Base-by-base conservation (phyloP, 1,140 invertebrate genomes). In the Diorhabda elongata region DNA sequence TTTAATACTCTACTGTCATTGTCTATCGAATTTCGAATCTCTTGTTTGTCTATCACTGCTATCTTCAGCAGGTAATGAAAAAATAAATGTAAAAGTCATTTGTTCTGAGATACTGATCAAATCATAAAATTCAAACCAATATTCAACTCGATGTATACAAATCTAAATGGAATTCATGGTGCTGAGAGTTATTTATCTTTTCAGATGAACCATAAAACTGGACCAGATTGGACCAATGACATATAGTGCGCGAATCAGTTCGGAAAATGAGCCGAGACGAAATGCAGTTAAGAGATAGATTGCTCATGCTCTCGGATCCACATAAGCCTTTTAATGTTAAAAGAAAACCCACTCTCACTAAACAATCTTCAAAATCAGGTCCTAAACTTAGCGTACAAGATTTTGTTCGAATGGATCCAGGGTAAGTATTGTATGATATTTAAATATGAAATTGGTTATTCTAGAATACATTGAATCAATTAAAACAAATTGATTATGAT, bases 381-480 rank as follows among this genome's bases (percentile, higher is more conserved):
- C 70, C 72, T 7, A 79, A 80, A 64, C 72, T 79, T 11, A 80
- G 77, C 67, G 73, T 81, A 60, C 79, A 81, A 69, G 79, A 81
- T 61, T 80, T 79, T 47, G 78, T 80, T n/a, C 64, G 78, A 26
- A 79, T 80, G 78, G 79, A 81, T 74, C 78, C 78, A 44, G 76
- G 78, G 64, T 73, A 59, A 66, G 68, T 60, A 52, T 52, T 52
- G 0, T 52, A 8, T 3, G n/a, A 9, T 8, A 8, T 52, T 52
- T 52, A 3, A 52, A 52, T 4, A 4, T 52, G 26, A 52, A 52
- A 3, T 52, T 2, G 47, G 47, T 52, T 52, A 52, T 52, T 4
- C 2, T 4, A 52, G n/a, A 52, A n/a, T 26, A 26, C 26, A 5
- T 52, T 52, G 45, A 52, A 52, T 6, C 2, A 52, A 9, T 52